Evolutionary conservation across 2,113 vertebrate species (phyloP).

Genomic region (Dasypus novemcinctus): DNA sequence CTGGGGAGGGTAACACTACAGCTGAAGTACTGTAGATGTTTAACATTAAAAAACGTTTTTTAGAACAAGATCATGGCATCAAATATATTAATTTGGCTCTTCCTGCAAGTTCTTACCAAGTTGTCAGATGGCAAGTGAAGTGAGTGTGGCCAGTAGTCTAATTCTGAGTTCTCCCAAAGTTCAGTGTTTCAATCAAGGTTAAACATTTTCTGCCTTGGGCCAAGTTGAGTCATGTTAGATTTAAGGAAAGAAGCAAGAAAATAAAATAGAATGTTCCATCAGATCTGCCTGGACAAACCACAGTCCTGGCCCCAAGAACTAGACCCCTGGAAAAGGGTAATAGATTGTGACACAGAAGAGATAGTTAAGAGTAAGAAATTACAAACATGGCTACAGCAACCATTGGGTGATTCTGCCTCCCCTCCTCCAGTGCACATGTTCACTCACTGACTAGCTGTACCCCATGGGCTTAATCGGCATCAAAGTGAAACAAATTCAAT

Average conservation of each 20-base stretch:
- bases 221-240: slow-evolving; percentile 30
- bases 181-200: slow-evolving; percentile 43
- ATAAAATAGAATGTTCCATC: slow-evolving; percentile 64
- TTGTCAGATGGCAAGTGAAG: background rate
- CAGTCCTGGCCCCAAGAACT: slow-evolving; percentile 51
- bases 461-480: slow-evolving; percentile 86
- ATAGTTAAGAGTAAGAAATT: slow-evolving; percentile 88
- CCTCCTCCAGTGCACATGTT: slow-evolving; percentile 61
- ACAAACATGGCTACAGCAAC: slow-evolving; percentile 75
- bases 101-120: background rate
- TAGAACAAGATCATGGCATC: background rate
- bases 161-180: background rate
- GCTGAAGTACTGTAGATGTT: background rate
- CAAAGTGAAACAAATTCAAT: slow-evolving; percentile 89
- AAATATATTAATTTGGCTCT: background rate
- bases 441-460: slow-evolving; percentile 77
- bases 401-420: slow-evolving; percentile 75
- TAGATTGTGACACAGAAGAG: slow-evolving; percentile 77
- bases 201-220: slow-evolving; percentile 32
- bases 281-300: slow-evolving; percentile 47
- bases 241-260: slow-evolving; percentile 58
- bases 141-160: too few relatives aligned
- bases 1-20: background rate
- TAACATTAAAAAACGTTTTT: background rate
- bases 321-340: slow-evolving; percentile 69